Conservation (phyloP, 2,888 invertebrate genomes). For the Hylaea fasciaria region DNA sequence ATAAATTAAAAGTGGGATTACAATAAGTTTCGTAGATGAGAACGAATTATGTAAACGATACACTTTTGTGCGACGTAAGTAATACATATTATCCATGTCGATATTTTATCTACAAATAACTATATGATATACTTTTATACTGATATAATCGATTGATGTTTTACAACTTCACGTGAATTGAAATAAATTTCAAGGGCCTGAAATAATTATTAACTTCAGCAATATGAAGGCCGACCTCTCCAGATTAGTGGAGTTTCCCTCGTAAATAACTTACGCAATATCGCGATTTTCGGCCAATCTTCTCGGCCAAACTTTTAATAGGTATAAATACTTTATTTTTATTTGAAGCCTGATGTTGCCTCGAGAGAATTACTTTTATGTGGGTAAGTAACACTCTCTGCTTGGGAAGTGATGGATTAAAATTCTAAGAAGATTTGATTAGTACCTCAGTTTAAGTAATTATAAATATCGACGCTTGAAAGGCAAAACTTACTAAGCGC, state of each 20-base stretch:
- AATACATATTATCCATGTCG: background rate
- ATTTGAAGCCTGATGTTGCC: conserved; percentile 36
- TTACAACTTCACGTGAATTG: conserved; percentile 19
- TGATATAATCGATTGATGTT: conserved; percentile 2
- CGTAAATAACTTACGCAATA: conserved; percentile 47
- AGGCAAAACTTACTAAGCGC: too few species aligned
- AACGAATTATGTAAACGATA: too few species aligned
- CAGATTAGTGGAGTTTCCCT: conserved; percentile 38
- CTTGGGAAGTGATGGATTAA: conserved; percentile 26
- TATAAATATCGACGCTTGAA: too few species aligned
- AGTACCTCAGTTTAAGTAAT: background rate
- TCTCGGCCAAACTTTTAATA: conserved; percentile 49
- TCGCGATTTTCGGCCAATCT: conserved; percentile 46
- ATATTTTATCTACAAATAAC: conserved; percentile 3
- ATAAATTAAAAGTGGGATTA: too few species aligned
- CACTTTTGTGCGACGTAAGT: too few species aligned
- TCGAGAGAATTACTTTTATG: conserved; percentile 32
- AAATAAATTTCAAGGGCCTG: conserved; percentile 33
- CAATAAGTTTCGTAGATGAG: too few species aligned
- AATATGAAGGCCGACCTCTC: conserved; percentile 35
- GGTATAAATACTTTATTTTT: conserved; percentile 48
- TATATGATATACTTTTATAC: conserved; percentile 3
- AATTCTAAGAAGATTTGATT: conserved; percentile 3
- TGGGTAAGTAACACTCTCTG: conserved; percentile 2
- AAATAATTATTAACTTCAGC: conserved; percentile 37